Evolutionary conservation across 2,888 invertebrate species (phyloP).

Genomic region (Busseola fusca): DNA sequence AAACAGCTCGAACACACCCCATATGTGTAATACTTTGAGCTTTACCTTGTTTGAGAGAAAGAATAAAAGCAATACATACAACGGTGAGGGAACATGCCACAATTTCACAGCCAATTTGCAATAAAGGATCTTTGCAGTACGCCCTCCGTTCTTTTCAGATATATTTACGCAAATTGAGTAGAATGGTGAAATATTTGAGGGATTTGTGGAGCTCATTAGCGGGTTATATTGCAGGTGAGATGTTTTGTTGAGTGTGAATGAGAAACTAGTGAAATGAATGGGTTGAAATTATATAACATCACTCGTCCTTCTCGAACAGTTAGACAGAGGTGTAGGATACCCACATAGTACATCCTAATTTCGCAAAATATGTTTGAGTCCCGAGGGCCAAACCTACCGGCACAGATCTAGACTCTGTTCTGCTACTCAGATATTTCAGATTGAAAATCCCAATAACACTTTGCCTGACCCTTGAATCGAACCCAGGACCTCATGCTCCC

Average conservation of each 20-base stretch:
- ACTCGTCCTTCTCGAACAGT: background rate
- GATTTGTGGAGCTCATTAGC: constrained; percentile 52
- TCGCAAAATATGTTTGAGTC: background rate
- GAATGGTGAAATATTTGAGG: constrained; percentile 52
- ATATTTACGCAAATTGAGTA: constrained; percentile 59
- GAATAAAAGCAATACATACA: constrained; percentile 53
- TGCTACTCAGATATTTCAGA: background rate
- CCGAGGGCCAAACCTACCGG: background rate
- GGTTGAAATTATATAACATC: background rate
- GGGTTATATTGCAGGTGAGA: background rate
- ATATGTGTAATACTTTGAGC: constrained; percentile 48
- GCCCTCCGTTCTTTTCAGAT: constrained; percentile 47
- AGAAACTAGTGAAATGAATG: background rate
- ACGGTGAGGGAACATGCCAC: constrained; percentile 53
- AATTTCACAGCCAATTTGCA: constrained; percentile 66
- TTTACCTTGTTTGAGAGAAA: constrained; percentile 46
- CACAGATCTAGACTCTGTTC: background rate
- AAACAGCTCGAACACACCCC: constrained; percentile 49
- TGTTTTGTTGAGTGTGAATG: constrained; percentile 2
- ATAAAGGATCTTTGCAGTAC: constrained; percentile 61
- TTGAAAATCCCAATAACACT: background rate
- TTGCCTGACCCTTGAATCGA: background rate
- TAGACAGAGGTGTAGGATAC: background rate
- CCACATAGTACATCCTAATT: background rate
- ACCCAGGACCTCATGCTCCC: background rate